phyloP scores from a whole-genome alignment of 2,797 vertebrate genomes.

The Gobio occitaniae region DNA sequence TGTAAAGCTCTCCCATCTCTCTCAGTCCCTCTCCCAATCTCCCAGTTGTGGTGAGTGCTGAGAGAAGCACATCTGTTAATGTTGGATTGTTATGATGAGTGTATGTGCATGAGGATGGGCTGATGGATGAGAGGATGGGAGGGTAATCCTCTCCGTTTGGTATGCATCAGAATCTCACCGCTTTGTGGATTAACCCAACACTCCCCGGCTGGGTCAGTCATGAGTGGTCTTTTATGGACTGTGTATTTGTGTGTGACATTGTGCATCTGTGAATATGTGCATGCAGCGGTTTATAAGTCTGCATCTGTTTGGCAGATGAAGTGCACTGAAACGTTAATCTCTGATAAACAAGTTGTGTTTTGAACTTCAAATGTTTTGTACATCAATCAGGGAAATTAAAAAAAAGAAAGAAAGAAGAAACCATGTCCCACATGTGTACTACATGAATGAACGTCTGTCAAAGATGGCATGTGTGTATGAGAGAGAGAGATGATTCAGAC shows the following conservation, averaged over 20 bases:
- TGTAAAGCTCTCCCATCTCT: constrained; percentile 55
- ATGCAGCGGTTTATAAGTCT: constrained; percentile 30
- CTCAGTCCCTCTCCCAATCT: constrained; percentile 49
- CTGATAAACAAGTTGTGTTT: neutral
- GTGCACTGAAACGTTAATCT: constrained; percentile 21
- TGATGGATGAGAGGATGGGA: constrained; percentile 66
- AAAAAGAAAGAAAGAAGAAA: neutral
- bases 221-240: constrained; percentile 54
- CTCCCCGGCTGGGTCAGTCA: constrained; percentile 46
- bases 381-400: constrained; percentile 2
- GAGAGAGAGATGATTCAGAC: constrained; percentile 53
- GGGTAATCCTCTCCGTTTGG: constrained; percentile 77
- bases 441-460: constrained; percentile 21
- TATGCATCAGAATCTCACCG: constrained; percentile 67
- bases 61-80: constrained; percentile 65
- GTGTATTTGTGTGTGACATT: constrained; percentile 35
- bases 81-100: constrained; percentile 50
- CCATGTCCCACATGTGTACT: constrained; percentile 1
- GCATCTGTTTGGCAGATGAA: constrained; percentile 9
- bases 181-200: constrained; percentile 73
- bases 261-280: constrained; percentile 33
- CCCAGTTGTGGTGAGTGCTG: constrained; percentile 56
- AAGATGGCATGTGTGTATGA: neutral
- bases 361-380: neutral
- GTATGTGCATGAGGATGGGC: constrained; percentile 58